Percentiles rank a stretch among this genome's conserved stretches.
phyloP scores from a whole-genome alignment of 2,888 invertebrate species.

The Microctonus hyperodae region DNA sequence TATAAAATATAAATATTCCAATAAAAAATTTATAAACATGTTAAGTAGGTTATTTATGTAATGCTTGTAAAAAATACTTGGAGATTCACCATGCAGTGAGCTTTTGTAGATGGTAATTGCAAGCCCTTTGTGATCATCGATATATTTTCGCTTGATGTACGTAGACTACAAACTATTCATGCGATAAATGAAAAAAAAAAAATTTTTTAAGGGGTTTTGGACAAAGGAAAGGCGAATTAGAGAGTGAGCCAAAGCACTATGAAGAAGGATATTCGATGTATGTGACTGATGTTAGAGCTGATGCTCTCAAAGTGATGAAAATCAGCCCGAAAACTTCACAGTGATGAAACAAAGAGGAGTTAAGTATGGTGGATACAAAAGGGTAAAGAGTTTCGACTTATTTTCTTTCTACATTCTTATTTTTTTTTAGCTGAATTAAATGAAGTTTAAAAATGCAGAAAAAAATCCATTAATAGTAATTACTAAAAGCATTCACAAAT shows the following conservation, averaged over 20 bases:
- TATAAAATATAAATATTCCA: background rate
- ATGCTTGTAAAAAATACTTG: background rate
- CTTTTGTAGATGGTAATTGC: conserved; percentile 37
- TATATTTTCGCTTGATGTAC: conserved; percentile 30
- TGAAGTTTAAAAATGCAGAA: background rate
- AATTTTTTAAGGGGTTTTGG: conserved; percentile 5
- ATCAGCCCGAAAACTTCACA: conserved; percentile 23
- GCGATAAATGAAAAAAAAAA: conserved; percentile 15
- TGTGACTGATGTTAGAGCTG: conserved; percentile 19
- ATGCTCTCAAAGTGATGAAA: conserved; percentile 18
- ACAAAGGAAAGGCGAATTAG: conserved; percentile 31
- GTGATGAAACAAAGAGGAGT: conserved; percentile 1
- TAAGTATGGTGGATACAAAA: conserved; percentile 22
- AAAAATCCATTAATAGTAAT: background rate
- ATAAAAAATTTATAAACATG: too few relatives aligned
- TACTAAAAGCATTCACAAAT: background rate
- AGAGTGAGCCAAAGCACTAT: conserved; percentile 31
- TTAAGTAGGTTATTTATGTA: too few relatives aligned
- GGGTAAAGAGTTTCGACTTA: conserved; percentile 14
- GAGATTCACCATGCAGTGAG: conserved; percentile 6
- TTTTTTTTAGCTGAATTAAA: background rate
- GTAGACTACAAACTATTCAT: conserved; percentile 13
- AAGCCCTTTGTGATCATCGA: conserved; percentile 36
- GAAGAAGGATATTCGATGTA: conserved; percentile 18
- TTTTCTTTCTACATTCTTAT: background rate